phyloP scores from a whole-genome alignment of 2,797 vertebrate species.

The Aeoliscus strigatus region DNA sequence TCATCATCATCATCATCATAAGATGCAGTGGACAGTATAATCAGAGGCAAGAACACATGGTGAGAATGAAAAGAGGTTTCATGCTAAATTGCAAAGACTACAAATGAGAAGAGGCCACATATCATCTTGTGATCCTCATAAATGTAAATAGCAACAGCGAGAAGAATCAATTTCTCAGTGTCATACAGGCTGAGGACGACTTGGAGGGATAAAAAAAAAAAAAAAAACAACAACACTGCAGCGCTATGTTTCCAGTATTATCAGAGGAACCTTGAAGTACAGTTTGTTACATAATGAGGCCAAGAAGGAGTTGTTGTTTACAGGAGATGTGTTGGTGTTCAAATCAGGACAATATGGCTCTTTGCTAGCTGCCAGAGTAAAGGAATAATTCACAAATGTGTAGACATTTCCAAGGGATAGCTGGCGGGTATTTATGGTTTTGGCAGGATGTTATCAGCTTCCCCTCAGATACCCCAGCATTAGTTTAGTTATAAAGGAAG shows the following conservation, averaged over 20 bases:
- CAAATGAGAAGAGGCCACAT: neutral
- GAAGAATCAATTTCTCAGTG: too few species aligned
- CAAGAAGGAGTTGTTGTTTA: constrained; percentile 47
- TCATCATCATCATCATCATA: too few species aligned
- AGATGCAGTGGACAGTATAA: constrained; percentile 23
- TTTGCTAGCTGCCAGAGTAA: constrained; percentile 38
- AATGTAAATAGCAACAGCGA: too few species aligned
- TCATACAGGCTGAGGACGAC: too few species aligned
- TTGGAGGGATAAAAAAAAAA: constrained; percentile 1
- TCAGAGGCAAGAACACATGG: constrained; percentile 16
- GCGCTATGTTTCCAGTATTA: constrained; percentile 26
- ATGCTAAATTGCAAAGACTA: constrained; percentile 8
- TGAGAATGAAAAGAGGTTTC: neutral
- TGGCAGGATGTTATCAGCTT: neutral
- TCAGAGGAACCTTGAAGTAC: constrained; percentile 26
- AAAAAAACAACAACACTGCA: constrained; percentile 11
- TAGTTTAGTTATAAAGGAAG: too few species aligned
- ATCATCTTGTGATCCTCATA: too few species aligned
- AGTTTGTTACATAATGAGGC: constrained; percentile 47
- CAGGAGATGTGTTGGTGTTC: constrained; percentile 37
- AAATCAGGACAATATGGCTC: constrained; percentile 21
- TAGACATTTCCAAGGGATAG: neutral
- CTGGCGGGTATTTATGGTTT: neutral
- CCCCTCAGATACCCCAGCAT: too few species aligned
- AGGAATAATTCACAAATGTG: constrained; percentile 24